Evolutionary conservation across 2,113 vertebrate genomes (phyloP), one percentile per base, ranked within the genome.

Genomic region (Myotis davidii): DNA sequence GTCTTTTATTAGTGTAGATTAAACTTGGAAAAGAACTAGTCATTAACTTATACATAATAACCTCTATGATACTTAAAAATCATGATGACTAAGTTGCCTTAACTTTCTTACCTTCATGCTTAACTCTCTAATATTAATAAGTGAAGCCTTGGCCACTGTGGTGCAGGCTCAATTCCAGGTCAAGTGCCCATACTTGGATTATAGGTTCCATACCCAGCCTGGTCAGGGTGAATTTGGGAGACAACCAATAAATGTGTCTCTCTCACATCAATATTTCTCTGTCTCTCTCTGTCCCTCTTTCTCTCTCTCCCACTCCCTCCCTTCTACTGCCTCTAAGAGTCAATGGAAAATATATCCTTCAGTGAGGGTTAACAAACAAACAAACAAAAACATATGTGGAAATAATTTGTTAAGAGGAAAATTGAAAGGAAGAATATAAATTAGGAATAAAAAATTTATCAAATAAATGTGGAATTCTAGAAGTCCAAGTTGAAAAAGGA

Each of bases 371-470:
- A 61, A 61, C 59, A 27, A 61, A 27, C 59, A 59, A 42, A 42
- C 39, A 42, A 59, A 56, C 20, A 59, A 59, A 59, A 23, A 27
- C 25, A 61, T 59, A 59, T 27, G 56, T 61, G 25, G 52, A 2
- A 61, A 76, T 89, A 3, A 87, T 48, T 59, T 91, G 13, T 82
- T 84, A 48, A 94, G n/a, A 96, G 16, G 50, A 6, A 91, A 88
- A 45, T 12, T 72, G 9, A 94, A 94, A 88, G 9, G 27, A 87
- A 92, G 13, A 37, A 77, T 81, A 70, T 54, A 72, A 67, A 50
- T 94, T 61, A 90, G n/a, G 25, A 85, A 48, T 64, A 88, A 90
- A 94, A 92, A 83, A 32, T 37, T 79, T 50, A 61, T 52, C 72
- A 39, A 64, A 50, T 59, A 16, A 85, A 79, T 54, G 8, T 69